phyloP scores from a whole-genome alignment of 2,888 invertebrate species.

The Dasysyrphus albostriatus region DNA sequence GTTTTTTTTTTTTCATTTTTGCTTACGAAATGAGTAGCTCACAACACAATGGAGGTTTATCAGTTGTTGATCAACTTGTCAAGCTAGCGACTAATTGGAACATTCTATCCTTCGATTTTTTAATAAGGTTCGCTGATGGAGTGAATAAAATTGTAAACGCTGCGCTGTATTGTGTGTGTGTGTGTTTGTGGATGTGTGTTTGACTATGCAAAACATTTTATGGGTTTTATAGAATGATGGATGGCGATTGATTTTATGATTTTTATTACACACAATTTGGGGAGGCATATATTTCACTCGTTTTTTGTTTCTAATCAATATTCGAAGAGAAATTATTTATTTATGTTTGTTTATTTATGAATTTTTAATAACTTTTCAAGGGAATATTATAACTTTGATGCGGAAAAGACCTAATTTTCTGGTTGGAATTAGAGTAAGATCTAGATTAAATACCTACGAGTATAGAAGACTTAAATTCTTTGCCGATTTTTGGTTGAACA shows the following conservation, averaged over 20 bases:
- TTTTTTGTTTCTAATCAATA: constrained; percentile 17
- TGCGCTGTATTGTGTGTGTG: background rate
- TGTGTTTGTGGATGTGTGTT: constrained; percentile 14
- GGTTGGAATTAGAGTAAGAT: background rate
- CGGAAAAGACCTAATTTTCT: background rate
- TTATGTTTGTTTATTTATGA: background rate
- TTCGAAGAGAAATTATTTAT: background rate
- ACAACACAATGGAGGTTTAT: constrained; percentile 67
- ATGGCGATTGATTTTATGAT: constrained; percentile 36
- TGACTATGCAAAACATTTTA: constrained; percentile 2
- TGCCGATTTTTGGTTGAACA: too few relatives aligned
- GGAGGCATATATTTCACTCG: constrained; percentile 4
- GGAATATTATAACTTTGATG: too few relatives aligned
- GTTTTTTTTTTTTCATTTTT: background rate
- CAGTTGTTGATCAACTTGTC: constrained; percentile 74
- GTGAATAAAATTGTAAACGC: constrained; percentile 25
- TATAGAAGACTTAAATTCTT: too few relatives aligned
- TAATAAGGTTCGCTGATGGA: constrained; percentile 40
- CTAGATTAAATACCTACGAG: too few relatives aligned
- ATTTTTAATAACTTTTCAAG: too few relatives aligned
- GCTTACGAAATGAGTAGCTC: constrained; percentile 39
- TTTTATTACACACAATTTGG: constrained; percentile 8
- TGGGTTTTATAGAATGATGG: constrained; percentile 24
- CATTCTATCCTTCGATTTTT: constrained; percentile 68
- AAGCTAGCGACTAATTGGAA: constrained; percentile 73